Percentiles rank a stretch among this genome's conserved stretches.
Conservation (phyloP, 2,797 vertebrate genomes). For the Liasis olivaceus region DNA sequence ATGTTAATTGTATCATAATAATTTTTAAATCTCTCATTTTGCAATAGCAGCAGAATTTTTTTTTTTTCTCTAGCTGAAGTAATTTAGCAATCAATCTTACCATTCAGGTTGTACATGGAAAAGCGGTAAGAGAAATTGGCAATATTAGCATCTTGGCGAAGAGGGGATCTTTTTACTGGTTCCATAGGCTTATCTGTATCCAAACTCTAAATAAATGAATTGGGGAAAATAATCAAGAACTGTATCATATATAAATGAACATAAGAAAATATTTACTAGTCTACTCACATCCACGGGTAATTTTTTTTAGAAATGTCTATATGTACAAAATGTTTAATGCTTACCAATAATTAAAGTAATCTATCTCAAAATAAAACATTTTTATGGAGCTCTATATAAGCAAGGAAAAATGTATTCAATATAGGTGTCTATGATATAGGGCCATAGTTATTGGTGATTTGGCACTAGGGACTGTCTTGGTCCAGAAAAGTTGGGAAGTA, state of each 20-base stretch:
- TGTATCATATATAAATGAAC: slow-evolving; percentile 30
- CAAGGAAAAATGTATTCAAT: neutral
- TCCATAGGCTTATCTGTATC: slow-evolving; percentile 90
- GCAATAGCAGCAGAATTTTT: rapidly evolving
- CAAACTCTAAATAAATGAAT: slow-evolving; percentile 81
- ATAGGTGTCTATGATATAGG: neutral
- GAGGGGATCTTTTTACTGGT: slow-evolving; percentile 89
- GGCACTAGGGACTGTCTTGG: neutral
- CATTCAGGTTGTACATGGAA: slow-evolving; percentile 98
- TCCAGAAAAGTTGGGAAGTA: neutral
- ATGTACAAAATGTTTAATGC: neutral
- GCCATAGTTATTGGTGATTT: neutral
- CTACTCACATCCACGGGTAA: neutral
- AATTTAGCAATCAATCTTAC: slow-evolving; percentile 75
- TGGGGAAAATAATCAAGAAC: slow-evolving; percentile 13
- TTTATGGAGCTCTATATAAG: neutral
- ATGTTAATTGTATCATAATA: neutral
- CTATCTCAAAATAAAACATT: neutral
- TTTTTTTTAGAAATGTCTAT: neutral
- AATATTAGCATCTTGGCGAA: slow-evolving; percentile 95
- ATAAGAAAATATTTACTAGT: slow-evolving; percentile 2
- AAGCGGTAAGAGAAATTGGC: slow-evolving; percentile 99
- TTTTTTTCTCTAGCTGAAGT: neutral
- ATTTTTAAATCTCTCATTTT: neutral
- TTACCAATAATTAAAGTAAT: neutral